phyloP scores from a whole-genome alignment of 2,797 vertebrate genomes.

The Pampus argenteus region DNA sequence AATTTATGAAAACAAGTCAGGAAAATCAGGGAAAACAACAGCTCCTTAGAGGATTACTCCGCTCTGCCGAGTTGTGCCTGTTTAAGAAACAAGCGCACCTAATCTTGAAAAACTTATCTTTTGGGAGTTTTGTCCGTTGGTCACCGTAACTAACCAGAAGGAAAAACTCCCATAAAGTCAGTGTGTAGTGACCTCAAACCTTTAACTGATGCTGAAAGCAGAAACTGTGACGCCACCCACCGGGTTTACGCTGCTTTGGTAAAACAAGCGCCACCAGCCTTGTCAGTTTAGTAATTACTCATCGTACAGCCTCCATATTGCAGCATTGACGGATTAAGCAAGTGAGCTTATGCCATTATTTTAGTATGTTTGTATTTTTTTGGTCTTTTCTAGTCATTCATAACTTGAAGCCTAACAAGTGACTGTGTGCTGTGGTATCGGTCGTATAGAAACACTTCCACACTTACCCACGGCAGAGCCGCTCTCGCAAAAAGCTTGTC shows the following conservation, averaged over 20 bases:
- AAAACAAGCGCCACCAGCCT: slow-evolving; percentile 46
- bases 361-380: slow-evolving; percentile 21
- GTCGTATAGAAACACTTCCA: slow-evolving; percentile 60
- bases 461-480: slow-evolving; percentile 30
- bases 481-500: slow-evolving; percentile 41
- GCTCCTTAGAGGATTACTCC: slow-evolving; percentile 12
- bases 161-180: slow-evolving; percentile 45
- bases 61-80: slow-evolving; percentile 18
- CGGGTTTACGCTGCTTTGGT: slow-evolving; percentile 22
- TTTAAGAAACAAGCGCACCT: slow-evolving; percentile 27
- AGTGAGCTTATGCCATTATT: slow-evolving; percentile 10
- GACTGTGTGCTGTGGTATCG: slow-evolving; percentile 66
- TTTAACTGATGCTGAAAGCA: not conserved
- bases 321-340: not conserved
- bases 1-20: slow-evolving; percentile 46
- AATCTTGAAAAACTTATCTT: not conserved
- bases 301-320: slow-evolving; percentile 44
- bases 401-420: slow-evolving; percentile 49
- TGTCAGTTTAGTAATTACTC: slow-evolving; percentile 1
- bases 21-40: slow-evolving; percentile 60
- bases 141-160: not conserved
- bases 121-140: slow-evolving; percentile 42
- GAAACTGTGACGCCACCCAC: slow-evolving; percentile 50
- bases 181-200: not conserved
- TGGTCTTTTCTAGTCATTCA: slow-evolving; percentile 32